A percentile compares a stretch with the other conserved stretches of the same genome.
These are phyloP conservation scores for Gila orcuttii DNA, from an alignment of 2,113 vertebrate genomes.

Conservation along the genomic window DNA sequence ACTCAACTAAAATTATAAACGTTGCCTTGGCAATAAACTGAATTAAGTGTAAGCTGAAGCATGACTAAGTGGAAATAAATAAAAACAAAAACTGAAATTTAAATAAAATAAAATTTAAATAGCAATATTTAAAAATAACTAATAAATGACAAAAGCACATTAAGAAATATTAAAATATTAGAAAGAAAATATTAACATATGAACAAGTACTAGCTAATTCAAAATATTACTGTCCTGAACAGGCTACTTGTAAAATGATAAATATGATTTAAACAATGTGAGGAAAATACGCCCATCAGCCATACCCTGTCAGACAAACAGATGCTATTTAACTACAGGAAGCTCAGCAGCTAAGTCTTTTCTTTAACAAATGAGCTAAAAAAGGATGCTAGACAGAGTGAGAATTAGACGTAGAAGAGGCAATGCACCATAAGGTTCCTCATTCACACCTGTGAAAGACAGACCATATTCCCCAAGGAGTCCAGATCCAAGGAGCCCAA, in stretches of 20 bases:
- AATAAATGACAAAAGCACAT: too few species aligned
- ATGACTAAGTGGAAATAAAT: too few species aligned
- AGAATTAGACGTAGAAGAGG: conserved; percentile 58
- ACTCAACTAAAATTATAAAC: too few species aligned
- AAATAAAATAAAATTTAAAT: too few species aligned
- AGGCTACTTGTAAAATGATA: not conserved
- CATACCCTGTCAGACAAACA: conserved; percentile 24
- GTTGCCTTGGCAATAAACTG: too few species aligned
- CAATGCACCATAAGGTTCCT: conserved; percentile 62
- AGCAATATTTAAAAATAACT: too few species aligned
- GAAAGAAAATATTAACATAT: too few species aligned
- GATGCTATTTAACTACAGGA: conserved; percentile 2
- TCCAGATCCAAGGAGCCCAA: conserved; percentile 43
- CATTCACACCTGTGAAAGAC: conserved; percentile 71
- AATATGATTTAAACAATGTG: not conserved
- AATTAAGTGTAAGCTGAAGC: too few species aligned
- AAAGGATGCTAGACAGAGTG: conserved; percentile 54
- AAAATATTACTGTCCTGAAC: not conserved
- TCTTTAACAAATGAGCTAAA: conserved; percentile 15
- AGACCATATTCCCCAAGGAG: conserved; percentile 58
- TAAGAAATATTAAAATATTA: too few species aligned
- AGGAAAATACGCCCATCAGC: conserved; percentile 6
- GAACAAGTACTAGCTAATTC: too few species aligned
- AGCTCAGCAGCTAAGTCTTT: not conserved
- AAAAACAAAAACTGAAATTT: too few species aligned